Evolutionary conservation across 2,888 invertebrate species (phyloP).

Genomic region (Chymomyza fuscimana): DNA sequence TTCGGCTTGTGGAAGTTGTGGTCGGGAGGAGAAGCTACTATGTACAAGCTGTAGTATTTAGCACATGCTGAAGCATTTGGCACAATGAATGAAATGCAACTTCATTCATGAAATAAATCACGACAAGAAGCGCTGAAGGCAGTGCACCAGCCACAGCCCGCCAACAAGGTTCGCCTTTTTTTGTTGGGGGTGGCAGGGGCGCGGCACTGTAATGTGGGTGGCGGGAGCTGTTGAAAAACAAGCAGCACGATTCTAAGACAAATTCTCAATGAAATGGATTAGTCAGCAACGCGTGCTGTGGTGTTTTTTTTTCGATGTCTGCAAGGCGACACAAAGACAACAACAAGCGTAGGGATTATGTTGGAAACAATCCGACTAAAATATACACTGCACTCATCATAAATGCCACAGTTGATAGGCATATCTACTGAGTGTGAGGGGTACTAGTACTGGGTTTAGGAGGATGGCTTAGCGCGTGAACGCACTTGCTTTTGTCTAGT

Average conservation of each 20-base stretch:
- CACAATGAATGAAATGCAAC: slow-evolving; percentile 62
- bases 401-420: too few species aligned
- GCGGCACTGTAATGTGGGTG: neutral
- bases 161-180: neutral
- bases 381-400: neutral
- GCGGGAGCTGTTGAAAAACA: neutral
- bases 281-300: slow-evolving; percentile 48
- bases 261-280: slow-evolving; percentile 66
- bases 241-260: slow-evolving; percentile 3
- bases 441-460: too few species aligned
- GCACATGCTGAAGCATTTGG: slow-evolving; percentile 26
- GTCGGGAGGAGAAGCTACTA: neutral
- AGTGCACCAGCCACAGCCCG: neutral
- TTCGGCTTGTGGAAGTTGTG: neutral
- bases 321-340: neutral
- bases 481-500: too few species aligned
- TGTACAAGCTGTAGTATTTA: slow-evolving; percentile 58
- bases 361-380: neutral
- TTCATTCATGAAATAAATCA: slow-evolving; percentile 69
- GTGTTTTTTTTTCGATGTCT: neutral
- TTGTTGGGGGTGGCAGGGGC: neutral
- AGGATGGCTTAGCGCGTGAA: too few species aligned
- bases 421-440: too few species aligned
- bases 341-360: neutral
- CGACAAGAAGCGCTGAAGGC: slow-evolving; percentile 22